Evolutionary conservation across 1,140 invertebrate genomes (phyloP).

Genomic region (Pomacea maculata): DNA sequence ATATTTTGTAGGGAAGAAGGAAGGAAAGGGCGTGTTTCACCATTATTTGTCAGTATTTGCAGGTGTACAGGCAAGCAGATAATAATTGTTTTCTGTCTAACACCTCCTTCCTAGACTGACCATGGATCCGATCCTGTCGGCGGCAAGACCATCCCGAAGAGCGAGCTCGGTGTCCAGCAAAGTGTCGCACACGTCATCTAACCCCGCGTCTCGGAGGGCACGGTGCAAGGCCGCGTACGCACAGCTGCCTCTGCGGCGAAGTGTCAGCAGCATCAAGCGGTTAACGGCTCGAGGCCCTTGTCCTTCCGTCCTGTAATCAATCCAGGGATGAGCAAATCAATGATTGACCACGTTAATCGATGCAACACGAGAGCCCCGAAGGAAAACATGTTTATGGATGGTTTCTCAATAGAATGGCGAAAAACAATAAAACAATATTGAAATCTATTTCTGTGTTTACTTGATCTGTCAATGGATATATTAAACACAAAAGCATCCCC

Average conservation of each 20-base stretch:
- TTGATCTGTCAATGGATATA: neutral
- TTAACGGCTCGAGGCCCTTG: constrained; percentile 13
- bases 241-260: constrained; percentile 4
- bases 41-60: neutral
- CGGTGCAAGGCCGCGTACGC: constrained; percentile 6
- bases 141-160: neutral
- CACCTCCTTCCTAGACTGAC: too few species aligned
- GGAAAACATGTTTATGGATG: neutral
- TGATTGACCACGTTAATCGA: neutral
- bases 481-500: neutral
- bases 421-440: neutral
- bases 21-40: neutral
- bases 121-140: neutral
- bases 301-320: constrained; percentile 12
- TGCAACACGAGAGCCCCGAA: too few species aligned
- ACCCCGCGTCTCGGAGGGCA: neutral
- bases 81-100: neutral
- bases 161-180: neutral
- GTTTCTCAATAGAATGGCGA: neutral
- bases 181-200: neutral
- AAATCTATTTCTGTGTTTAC: neutral
- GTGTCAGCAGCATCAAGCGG: constrained; percentile 8
- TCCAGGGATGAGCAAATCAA: too few species aligned
- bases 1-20: neutral
- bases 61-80: neutral